Evolutionary conservation across 2,113 vertebrate species (phyloP), one percentile per base, ranked within the genome.

Genomic region (Limnothrissa miodon): DNA sequence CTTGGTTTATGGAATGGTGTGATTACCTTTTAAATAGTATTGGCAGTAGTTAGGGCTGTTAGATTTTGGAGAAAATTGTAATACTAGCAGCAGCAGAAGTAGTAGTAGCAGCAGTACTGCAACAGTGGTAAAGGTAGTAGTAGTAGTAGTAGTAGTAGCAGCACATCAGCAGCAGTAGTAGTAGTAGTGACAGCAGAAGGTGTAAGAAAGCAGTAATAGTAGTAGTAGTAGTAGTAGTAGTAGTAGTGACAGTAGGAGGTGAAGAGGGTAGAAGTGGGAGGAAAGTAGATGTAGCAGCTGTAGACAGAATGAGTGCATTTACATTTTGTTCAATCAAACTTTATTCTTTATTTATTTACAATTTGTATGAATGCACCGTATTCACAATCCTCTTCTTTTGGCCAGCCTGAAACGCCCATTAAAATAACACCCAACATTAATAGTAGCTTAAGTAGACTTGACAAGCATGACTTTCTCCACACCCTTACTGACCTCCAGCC

Each of bases 381-480:
- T 17, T 74, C 66, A 29, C 10, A 33, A 33, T 74, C 29, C 5
- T 33, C 17, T 15, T 74, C 66, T 36, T 33, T 74, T 29, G 11
- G 29, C 29, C 29, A 74, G 15, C 36, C 9, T 74, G 29, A 5
- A 29, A 74, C 66, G 33, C 66, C 66, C 33, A 39, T 17, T 5
- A 33, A 36, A 33, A 74, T 74, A 36, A 74, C 33, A 36, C 66
- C 29, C 29, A 2, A 74, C 66, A 74, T 33, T 39, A 74, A 74
- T 33, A 33, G 66, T 36, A 11, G 36, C 15, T 56, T 56, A 23
- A 21, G 29, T 66, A 66, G n/a, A 29, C 59, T 33, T 66, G 59
- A 66, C 59, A 66, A 66, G n/a, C 59, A 11, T 66, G 59, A 66
- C 59, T 66, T 62, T 62, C 59, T 62, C 59, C 59, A 62, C n/a